Conservation (phyloP, 2,888 invertebrate genomes). For the Ormyrus labotus region DNA sequence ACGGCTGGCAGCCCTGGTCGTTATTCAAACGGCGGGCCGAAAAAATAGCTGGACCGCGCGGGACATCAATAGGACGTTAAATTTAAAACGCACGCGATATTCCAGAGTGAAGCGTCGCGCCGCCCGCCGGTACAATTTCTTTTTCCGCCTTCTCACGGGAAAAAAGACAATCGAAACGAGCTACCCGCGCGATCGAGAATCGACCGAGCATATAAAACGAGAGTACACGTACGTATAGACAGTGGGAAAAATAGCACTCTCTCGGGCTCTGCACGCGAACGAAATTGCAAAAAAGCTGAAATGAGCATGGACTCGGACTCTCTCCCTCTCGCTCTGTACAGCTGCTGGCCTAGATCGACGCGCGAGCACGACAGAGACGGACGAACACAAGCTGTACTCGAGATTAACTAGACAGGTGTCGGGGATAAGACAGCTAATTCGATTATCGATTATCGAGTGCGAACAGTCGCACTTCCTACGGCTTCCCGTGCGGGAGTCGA, state of each 20-base stretch:
- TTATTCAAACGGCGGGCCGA: slow-evolving; percentile 30
- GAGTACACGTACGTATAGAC: background rate
- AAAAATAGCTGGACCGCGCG: background rate
- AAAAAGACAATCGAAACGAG: background rate
- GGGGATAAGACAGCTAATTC: slow-evolving; percentile 59
- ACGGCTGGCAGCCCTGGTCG: slow-evolving; percentile 6
- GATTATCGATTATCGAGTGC: slow-evolving; percentile 63
- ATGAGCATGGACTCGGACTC: background rate
- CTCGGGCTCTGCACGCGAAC: background rate
- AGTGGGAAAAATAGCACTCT: background rate
- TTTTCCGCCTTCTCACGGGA: too few relatives aligned
- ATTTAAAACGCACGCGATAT: background rate
- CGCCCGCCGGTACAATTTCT: too few relatives aligned
- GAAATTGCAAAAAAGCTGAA: background rate
- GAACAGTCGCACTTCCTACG: slow-evolving; percentile 59
- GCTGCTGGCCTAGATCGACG: slow-evolving; percentile 20
- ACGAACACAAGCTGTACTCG: background rate
- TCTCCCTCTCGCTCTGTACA: too few relatives aligned
- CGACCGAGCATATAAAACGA: slow-evolving; percentile 5
- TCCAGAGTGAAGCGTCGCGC: too few relatives aligned
- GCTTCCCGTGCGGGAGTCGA: slow-evolving; percentile 56
- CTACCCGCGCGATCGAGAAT: background rate
- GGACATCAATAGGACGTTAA: background rate
- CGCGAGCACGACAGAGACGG: background rate
- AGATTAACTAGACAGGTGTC: slow-evolving; percentile 51